Conservation (phyloP, 2,888 invertebrate species). For the Hyles lineata region DNA sequence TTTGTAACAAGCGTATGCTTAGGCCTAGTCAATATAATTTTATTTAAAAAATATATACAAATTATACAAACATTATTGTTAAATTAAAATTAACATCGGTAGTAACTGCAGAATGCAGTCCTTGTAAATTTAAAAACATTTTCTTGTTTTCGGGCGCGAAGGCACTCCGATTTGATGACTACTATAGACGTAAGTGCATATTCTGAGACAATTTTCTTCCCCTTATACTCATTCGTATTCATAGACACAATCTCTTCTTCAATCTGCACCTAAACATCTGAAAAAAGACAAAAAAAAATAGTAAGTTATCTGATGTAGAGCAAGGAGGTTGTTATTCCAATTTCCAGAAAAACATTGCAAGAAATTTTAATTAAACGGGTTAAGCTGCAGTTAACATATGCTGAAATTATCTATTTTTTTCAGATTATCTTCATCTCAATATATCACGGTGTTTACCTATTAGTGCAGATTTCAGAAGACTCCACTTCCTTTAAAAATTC, state of each 20-base stretch:
- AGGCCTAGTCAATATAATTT: no score
- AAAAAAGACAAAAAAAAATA: constrained; percentile 15
- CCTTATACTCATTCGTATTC: constrained; percentile 20
- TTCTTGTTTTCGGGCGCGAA: not conserved
- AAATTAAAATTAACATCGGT: not conserved
- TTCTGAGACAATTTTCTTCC: constrained; percentile 19
- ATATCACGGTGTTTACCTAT: no score
- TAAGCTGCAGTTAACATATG: not conserved
- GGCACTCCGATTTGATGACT: constrained; percentile 12
- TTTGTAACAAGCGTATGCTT: no score
- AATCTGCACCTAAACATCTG: constrained; percentile 23
- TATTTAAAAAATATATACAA: no score
- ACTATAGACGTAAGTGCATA: constrained; percentile 12
- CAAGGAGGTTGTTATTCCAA: not conserved
- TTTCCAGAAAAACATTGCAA: not conserved
- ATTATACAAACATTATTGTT: not conserved
- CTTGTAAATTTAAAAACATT: constrained; percentile 3
- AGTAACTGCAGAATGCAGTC: not conserved
- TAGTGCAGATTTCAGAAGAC: no score
- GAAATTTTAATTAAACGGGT: no score
- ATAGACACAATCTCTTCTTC: constrained; percentile 24
- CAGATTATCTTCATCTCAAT: no score
- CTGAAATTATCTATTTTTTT: not conserved
- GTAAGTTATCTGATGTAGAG: constrained; percentile 7
- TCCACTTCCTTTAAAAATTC: no score